Percentiles rank a stretch among this genome's conserved stretches.
These are phyloP conservation scores for Manacus vitellinus DNA, from an alignment of 2,113 vertebrate genomes.

Conservation along the genomic window DNA sequence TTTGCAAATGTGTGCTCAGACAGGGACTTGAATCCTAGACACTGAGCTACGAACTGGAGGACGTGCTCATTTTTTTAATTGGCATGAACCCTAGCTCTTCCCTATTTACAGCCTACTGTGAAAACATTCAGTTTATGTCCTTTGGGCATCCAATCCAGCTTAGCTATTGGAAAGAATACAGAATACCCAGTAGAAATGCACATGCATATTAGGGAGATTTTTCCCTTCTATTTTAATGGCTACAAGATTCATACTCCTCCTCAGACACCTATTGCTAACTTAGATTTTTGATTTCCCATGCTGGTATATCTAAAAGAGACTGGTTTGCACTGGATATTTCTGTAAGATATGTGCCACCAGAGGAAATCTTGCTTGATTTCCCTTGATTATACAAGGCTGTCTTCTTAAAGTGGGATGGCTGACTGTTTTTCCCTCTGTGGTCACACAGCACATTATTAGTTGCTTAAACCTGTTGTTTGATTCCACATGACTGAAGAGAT, in stretches of 20 bases:
- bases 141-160: neutral
- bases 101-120: neutral
- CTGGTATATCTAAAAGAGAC: neutral
- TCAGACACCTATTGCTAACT: neutral
- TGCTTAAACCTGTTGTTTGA: neutral
- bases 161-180: neutral
- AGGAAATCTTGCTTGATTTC: slow-evolving; percentile 26
- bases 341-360: neutral
- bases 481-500: neutral
- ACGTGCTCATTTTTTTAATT: neutral
- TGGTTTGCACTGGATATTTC: neutral
- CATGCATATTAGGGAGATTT: neutral
- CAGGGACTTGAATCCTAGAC: neutral
- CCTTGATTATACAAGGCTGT: neutral
- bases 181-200: slow-evolving; percentile 9
- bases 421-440: neutral
- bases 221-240: neutral
- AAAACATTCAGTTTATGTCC: neutral
- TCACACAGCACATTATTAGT: neutral
- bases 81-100: neutral
- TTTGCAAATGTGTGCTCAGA: neutral
- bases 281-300: slow-evolving; percentile 28
- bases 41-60: neutral
- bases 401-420: neutral
- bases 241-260: neutral